These are phyloP conservation scores for Melospiza melodia DNA, from an alignment of 2,113 vertebrate species.

Conservation along the genomic window DNA sequence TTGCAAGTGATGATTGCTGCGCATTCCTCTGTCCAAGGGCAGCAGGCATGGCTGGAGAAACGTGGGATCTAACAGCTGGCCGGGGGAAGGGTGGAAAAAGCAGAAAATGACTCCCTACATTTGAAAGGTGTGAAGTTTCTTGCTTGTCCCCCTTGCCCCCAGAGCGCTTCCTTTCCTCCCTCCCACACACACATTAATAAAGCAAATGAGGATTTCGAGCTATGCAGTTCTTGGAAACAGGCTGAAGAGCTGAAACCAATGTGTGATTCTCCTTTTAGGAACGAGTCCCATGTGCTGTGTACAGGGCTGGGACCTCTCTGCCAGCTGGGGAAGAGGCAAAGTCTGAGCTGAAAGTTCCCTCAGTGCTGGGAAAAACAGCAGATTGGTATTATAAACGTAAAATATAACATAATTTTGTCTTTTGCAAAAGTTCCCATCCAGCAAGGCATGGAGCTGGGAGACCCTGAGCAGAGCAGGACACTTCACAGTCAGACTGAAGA, in stretches of 20 bases:
- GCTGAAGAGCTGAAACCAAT: neutral
- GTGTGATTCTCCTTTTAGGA: constrained; percentile 26
- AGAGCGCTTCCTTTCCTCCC: neutral
- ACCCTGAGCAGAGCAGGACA: neutral
- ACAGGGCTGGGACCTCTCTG: neutral
- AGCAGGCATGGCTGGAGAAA: neutral
- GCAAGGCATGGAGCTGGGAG: neutral
- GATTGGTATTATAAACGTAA: neutral
- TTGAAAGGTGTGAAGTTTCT: constrained; percentile 35
- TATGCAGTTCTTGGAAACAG: constrained; percentile 41
- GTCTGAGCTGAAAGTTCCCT: neutral
- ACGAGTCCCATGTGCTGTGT: neutral
- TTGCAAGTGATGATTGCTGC: neutral
- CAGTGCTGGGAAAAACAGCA: neutral
- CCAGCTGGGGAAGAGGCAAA: neutral
- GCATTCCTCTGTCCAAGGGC: neutral
- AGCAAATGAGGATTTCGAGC: neutral
- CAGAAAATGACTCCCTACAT: neutral
- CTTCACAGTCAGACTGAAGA: neutral
- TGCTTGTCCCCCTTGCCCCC: neutral
- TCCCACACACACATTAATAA: constrained; percentile 32
- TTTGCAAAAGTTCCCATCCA: neutral
- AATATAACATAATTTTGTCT: neutral
- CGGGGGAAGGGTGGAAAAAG: neutral
- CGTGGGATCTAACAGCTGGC: neutral